Evolutionary conservation across 1,140 invertebrate genomes (phyloP), one percentile per base, ranked within the genome.

Genomic region (Bathynomus jamesi): DNA sequence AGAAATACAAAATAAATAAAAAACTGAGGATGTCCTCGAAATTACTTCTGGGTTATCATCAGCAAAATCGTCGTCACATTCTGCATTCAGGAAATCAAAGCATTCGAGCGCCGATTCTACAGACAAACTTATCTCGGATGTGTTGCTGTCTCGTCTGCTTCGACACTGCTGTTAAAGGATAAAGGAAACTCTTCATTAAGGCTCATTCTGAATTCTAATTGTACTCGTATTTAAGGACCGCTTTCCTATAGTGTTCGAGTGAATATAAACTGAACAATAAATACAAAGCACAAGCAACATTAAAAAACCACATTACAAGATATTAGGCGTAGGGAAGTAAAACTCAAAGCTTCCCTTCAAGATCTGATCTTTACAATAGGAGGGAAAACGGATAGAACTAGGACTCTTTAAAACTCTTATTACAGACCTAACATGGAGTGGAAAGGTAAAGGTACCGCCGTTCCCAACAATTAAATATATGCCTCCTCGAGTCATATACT

Each of bases 41-140:
- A 69, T 75, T 30, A 75, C 73, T 40, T 70, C 69, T 28, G 73
- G 69, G 68, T 75, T 61, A 60, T 75, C 69, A 64, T 69, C 72
- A 40, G 62, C 65, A 62, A 67, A 76, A 70, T 81, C 80, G 67
- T 81, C 82, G 62, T 80, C 80, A 63, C 82, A 83, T 67, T 83
- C 83, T 21, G 82, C 82, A 74, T 86, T 83, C 11, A 86, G 81
- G 78, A 86, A 86, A 78, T 86, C 85, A 78, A 86, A 86, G 67
- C 83, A 84, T 72, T 82, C 84, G 11, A 86, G 78, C n/a, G 84
- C 85, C 75, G 80, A 83, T 78, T 85, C 84, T 75, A 86, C 83
- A 29, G 83, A 85, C n/a, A 85, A 80, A 78, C 83, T 85, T 64
- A 83, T 81, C 74, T 81, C 82, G 40, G 83, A 83, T 61, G 81